phyloP scores from a whole-genome alignment of 2,888 invertebrate species.

The Palloptera scutellata region DNA sequence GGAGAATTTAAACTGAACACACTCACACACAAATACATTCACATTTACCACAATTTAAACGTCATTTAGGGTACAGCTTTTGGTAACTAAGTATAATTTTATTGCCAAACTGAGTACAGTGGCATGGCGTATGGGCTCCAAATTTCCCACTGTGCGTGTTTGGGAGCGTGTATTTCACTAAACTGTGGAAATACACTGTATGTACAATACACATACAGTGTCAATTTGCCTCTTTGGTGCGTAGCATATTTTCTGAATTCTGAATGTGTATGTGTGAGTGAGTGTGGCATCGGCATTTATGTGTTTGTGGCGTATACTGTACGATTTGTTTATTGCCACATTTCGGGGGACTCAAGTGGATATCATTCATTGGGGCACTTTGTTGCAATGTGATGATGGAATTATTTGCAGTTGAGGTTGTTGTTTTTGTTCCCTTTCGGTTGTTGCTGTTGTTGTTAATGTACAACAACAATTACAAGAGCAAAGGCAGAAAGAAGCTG shows the following conservation, averaged over 20 bases:
- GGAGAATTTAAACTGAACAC: too few species aligned
- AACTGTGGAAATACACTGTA: neutral
- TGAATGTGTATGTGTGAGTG: constrained; percentile 15
- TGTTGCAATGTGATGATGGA: constrained; percentile 49
- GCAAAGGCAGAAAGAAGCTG: neutral
- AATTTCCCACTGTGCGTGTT: too few species aligned
- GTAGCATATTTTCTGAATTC: neutral
- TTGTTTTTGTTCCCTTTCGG: neutral
- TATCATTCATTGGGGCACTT: constrained; percentile 51
- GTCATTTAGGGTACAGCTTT: too few species aligned
- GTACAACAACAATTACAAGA: neutral
- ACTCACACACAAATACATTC: too few species aligned
- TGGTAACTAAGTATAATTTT: too few species aligned
- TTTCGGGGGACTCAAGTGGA: constrained; percentile 47
- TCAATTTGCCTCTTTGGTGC: neutral
- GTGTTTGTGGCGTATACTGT: constrained; percentile 15
- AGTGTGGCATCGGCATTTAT: neutral
- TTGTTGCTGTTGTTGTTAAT: neutral
- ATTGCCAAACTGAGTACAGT: too few species aligned
- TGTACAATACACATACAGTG: constrained; percentile 8
- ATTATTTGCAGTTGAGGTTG: constrained; percentile 52
- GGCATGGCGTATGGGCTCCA: too few species aligned
- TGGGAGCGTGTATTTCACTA: neutral
- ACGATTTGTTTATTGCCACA: constrained; percentile 25
- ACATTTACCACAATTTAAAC: too few species aligned